These are phyloP conservation scores for Hypotaenidia okinawae DNA, from an alignment of 2,797 vertebrate species.

Conservation along the genomic window DNA sequence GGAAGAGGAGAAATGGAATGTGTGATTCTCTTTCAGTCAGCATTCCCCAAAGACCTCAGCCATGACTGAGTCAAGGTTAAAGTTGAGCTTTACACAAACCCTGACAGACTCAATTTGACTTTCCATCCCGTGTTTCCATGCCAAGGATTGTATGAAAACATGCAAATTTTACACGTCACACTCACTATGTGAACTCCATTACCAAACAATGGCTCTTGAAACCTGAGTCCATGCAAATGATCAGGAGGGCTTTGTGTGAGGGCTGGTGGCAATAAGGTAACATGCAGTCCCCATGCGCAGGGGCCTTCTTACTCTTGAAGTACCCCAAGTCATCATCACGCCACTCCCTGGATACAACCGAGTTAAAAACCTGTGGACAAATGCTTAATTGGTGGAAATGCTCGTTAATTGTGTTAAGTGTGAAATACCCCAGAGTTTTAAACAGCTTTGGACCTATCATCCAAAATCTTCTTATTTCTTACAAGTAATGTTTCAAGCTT, in stretches of 20 bases:
- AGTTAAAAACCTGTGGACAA: not conserved
- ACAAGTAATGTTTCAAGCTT: not conserved
- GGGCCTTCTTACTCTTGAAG: not conserved
- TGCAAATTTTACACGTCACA: not conserved
- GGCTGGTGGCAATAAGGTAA: not conserved
- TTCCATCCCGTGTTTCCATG: not conserved
- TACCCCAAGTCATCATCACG: not conserved
- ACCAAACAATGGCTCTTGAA: not conserved
- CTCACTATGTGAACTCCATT: not conserved
- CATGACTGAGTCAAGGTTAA: not conserved
- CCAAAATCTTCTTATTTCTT: not conserved
- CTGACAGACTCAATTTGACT: not conserved
- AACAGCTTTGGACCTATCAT: not conserved
- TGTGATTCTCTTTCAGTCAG: not conserved
- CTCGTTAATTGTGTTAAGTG: not conserved
- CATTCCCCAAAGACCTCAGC: not conserved
- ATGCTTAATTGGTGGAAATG: not conserved
- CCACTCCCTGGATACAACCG: not conserved
- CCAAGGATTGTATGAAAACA: not conserved
- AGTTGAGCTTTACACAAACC: not conserved
- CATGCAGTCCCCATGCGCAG: not conserved
- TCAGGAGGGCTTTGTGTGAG: not conserved
- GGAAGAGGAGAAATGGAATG: not conserved
- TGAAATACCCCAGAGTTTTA: not conserved
- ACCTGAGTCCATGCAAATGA: not conserved